phyloP scores from a whole-genome alignment of 2,113 vertebrate species.

The Eurystomus gularis region DNA sequence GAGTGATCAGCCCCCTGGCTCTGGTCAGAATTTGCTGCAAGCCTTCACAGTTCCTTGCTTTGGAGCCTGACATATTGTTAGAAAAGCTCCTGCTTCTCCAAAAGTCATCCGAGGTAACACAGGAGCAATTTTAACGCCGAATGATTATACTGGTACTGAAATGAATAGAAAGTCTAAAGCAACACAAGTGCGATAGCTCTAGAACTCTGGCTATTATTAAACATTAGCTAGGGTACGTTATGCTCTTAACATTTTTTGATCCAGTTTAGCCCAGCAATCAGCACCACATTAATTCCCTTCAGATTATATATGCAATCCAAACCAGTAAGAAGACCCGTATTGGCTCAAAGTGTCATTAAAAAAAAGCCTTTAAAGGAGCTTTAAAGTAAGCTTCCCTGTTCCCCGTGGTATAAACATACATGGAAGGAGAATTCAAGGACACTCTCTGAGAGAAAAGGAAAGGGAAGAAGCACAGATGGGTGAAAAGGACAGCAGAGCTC shows the following conservation, averaged over 20 bases:
- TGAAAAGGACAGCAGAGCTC: neutral
- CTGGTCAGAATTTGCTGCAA: neutral
- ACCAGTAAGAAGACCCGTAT: neutral
- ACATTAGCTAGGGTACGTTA: neutral
- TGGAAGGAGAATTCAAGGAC: slow-evolving; percentile 35
- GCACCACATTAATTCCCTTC: neutral
- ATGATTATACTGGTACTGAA: neutral
- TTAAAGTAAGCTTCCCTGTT: neutral
- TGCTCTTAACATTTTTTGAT: neutral
- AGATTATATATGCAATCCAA: neutral
- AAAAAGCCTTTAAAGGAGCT: neutral
- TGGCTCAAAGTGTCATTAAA: neutral
- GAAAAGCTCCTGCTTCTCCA: neutral
- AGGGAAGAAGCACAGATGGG: neutral
- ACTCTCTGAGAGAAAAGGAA: neutral
- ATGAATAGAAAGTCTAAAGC: neutral
- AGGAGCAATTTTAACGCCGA: neutral
- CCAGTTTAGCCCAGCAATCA: neutral
- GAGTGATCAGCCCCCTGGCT: neutral
- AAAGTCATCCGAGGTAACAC: neutral
- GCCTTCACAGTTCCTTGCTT: neutral
- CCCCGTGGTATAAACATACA: neutral
- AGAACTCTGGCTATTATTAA: neutral
- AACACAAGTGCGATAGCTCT: neutral
- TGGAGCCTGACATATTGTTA: neutral